These are phyloP conservation scores for Cyprinella venusta DNA, from an alignment of 2,797 vertebrate genomes.

Conservation along the genomic window DNA sequence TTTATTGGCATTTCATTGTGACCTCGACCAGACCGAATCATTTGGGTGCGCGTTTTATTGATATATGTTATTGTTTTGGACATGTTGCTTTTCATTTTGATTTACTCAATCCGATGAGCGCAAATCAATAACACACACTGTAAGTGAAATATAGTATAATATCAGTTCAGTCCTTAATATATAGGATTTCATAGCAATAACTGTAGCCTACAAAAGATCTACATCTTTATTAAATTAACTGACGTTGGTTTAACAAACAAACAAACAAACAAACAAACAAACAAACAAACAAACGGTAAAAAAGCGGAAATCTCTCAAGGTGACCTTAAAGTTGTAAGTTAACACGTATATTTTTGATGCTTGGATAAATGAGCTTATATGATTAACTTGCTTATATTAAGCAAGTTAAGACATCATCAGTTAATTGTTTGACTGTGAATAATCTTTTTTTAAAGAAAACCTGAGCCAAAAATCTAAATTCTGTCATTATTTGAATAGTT, in stretches of 20 bases:
- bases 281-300: not conserved
- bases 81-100: not conserved
- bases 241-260: no score
- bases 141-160: no score
- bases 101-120: no score
- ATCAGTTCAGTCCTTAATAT: not conserved
- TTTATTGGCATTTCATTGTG: not conserved
- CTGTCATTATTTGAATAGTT: not conserved
- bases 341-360: not conserved
- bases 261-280: not conserved
- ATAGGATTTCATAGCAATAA: no score
- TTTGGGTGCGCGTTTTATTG: not conserved
- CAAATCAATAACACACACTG: not conserved
- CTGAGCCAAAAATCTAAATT: not conserved
- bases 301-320: not conserved
- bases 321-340: slow-evolving; percentile 13
- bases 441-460: no score
- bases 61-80: not conserved
- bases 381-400: no score
- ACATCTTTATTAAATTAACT: no score
- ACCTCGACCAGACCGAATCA: not conserved
- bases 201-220: no score
- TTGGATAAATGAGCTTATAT: not conserved
- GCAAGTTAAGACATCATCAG: no score
- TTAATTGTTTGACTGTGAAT: not conserved